A percentile compares a stretch with the other conserved stretches of the same genome.
Evolutionary conservation across 2,797 vertebrate species (phyloP).

Genomic region (Myiotriccus ornatus): DNA sequence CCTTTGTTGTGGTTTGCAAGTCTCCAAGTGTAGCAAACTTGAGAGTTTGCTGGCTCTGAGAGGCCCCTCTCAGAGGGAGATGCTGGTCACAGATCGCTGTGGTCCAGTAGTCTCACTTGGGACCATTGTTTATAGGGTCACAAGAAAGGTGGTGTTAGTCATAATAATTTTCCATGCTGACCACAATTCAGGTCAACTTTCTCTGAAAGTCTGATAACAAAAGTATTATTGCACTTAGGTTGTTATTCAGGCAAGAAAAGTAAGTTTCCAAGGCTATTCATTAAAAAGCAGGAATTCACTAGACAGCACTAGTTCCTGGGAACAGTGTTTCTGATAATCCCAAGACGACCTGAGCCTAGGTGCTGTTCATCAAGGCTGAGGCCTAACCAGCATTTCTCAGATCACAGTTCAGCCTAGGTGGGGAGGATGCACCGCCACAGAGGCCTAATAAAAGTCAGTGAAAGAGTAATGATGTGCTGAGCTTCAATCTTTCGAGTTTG

Average conservation of each 20-base stretch:
- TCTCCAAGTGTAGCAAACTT: background rate
- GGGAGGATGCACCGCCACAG: background rate
- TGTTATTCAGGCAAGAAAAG: background rate
- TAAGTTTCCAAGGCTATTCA: background rate
- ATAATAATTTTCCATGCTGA: background rate
- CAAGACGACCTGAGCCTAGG: background rate
- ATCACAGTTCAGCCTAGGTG: background rate
- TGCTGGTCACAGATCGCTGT: background rate
- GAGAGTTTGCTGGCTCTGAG: background rate
- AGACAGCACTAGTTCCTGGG: background rate
- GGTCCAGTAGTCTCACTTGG: background rate
- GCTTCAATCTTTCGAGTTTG: background rate
- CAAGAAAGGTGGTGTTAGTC: background rate
- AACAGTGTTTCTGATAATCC: background rate
- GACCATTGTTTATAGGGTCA: background rate
- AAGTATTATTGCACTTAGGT: background rate
- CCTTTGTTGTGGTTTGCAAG: accelerated
- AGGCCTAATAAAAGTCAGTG: background rate
- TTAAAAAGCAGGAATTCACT: background rate
- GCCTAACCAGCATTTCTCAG: background rate
- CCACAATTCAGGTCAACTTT: background rate
- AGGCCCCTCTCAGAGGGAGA: background rate
- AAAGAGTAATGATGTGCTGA: background rate
- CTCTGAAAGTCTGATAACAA: background rate
- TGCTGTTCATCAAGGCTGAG: background rate